Conservation (phyloP, 2,888 invertebrate genomes). For the Habroteleia sp. region DNA sequence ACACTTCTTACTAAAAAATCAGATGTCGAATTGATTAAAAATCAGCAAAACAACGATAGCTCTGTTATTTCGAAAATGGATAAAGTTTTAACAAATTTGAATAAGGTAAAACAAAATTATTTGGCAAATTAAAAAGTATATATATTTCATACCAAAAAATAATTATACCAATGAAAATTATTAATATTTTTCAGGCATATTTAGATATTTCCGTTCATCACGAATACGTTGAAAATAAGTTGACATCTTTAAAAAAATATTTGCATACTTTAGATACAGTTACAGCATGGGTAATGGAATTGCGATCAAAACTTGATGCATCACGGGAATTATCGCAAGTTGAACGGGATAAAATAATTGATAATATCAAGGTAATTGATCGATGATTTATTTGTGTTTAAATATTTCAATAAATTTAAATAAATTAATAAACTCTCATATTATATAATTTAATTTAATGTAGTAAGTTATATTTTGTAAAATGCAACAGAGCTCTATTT, state of each 20-base stretch:
- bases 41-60: conserved; percentile 72
- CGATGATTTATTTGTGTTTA: not conserved
- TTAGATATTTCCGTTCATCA: conserved; percentile 82
- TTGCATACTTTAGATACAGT: conserved; percentile 83
- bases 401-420: not conserved
- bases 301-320: conserved; percentile 81
- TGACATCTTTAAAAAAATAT: conserved; percentile 83
- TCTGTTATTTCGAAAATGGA: conserved; percentile 74
- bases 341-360: conserved; percentile 79
- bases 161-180: too few species aligned
- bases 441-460: too few species aligned
- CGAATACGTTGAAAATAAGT: conserved; percentile 83
- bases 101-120: conserved; percentile 79
- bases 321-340: conserved; percentile 80
- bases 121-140: too few species aligned
- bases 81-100: conserved; percentile 77
- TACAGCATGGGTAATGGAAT: conserved; percentile 83
- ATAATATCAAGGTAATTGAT: conserved; percentile 80
- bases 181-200: conserved; percentile 79
- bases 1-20: conserved; percentile 82
- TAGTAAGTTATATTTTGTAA: too few species aligned
- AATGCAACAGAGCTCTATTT: too few species aligned
- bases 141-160: too few species aligned
- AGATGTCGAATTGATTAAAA: conserved; percentile 81
- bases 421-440: too few species aligned